Evolutionary conservation across 2,113 vertebrate genomes (phyloP).

Genomic region (Argyrosomus japonicus): DNA sequence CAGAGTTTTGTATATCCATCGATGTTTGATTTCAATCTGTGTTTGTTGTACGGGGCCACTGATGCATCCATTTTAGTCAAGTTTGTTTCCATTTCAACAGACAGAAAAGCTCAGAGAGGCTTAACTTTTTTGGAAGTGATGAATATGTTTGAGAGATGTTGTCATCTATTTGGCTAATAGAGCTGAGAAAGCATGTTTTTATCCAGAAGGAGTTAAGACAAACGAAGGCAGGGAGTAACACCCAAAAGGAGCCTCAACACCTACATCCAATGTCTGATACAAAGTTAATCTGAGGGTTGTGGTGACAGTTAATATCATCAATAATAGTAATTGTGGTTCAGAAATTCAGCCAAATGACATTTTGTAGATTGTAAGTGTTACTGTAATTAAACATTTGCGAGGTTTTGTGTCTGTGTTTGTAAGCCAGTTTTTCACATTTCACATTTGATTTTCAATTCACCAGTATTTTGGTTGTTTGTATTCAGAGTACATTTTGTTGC

Average conservation of each 20-base stretch:
- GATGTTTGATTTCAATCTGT: slow-evolving; percentile 39
- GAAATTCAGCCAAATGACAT: not conserved
- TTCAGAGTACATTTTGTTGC: not conserved
- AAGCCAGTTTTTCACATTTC: not conserved
- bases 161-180: slow-evolving; percentile 32
- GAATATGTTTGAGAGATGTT: slow-evolving; percentile 36
- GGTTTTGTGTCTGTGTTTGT: not conserved
- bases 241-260: not conserved
- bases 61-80: slow-evolving; percentile 38
- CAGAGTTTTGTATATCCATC: slow-evolving; percentile 40
- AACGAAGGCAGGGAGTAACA: slow-evolving; percentile 25
- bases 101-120: slow-evolving; percentile 32
- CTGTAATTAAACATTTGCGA: no score
- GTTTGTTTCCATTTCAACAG: slow-evolving; percentile 51
- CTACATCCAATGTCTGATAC: not conserved
- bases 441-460: not conserved
- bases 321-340: not conserved
- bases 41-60: slow-evolving; percentile 59
- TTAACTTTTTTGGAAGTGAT: slow-evolving; percentile 42
- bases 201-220: slow-evolving; percentile 26
- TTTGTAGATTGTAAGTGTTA: not conserved
- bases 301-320: not conserved
- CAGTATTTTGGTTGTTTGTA: not conserved
- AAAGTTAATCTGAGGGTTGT: not conserved
- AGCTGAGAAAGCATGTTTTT: slow-evolving; percentile 21